Evolutionary conservation across 2,888 invertebrate genomes (phyloP).

Genomic region (Esperia sulphurella): DNA sequence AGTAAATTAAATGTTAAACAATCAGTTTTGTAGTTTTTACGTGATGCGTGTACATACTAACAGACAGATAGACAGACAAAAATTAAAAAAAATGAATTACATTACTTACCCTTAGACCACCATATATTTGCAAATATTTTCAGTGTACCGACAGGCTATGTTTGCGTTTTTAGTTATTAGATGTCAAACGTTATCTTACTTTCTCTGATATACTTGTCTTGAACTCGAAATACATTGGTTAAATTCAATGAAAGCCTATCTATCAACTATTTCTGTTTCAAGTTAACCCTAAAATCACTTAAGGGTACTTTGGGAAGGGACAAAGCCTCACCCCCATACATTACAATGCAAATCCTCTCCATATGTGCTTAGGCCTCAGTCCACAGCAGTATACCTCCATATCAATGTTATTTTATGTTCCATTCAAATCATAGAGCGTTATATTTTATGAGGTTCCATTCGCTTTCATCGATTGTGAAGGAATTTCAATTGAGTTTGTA

Average conservation of each 20-base stretch:
- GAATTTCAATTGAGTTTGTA: conserved; percentile 9
- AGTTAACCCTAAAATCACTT: background rate
- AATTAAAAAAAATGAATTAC: too few relatives aligned
- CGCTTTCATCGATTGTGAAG: conserved; percentile 13
- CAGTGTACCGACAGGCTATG: too few relatives aligned
- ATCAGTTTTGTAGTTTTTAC: too few relatives aligned
- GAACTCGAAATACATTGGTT: background rate
- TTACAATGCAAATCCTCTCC: conserved; percentile 2
- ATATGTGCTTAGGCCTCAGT: conserved; percentile 6
- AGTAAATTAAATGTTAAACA: too few relatives aligned
- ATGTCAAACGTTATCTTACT: too few relatives aligned
- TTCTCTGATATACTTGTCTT: too few relatives aligned
- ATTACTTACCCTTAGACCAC: too few relatives aligned
- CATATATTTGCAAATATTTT: too few relatives aligned
- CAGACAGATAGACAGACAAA: too few relatives aligned
- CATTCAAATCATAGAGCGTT: conserved; percentile 15
- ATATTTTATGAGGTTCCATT: conserved; percentile 19
- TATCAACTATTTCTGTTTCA: background rate
- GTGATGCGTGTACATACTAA: too few relatives aligned
- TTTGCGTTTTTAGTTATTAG: too few relatives aligned
- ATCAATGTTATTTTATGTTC: conserved; percentile 15
- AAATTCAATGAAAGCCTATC: background rate
- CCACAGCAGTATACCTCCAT: conserved; percentile 5
- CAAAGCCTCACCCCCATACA: conserved; percentile 1
- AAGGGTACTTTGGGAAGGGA: background rate